Percentiles rank a stretch among this genome's conserved stretches.
phyloP scores from a whole-genome alignment of 2,888 invertebrate genomes.

The Hemistola chrysoprasaria region DNA sequence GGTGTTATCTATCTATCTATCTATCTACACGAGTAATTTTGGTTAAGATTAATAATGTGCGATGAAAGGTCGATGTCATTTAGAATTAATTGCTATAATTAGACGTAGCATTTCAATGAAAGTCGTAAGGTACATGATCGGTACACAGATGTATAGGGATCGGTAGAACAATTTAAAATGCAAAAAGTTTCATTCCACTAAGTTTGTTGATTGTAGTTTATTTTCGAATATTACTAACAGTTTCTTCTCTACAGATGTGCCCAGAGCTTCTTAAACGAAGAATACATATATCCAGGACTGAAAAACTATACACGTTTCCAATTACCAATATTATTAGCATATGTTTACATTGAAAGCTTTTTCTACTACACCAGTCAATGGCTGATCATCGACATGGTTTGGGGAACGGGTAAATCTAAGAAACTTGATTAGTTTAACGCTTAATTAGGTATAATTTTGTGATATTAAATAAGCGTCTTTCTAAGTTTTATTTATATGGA shows the following conservation, averaged over 20 bases:
- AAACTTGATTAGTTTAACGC: constrained; percentile 23
- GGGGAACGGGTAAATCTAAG: constrained; percentile 41
- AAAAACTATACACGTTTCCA: constrained; percentile 42
- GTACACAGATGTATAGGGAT: no score
- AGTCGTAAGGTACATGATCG: no score
- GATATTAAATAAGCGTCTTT: constrained; percentile 9
- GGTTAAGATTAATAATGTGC: no score
- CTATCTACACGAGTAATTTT: no score
- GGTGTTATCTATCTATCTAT: no score
- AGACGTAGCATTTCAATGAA: no score
- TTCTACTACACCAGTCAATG: constrained; percentile 63
- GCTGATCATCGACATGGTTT: constrained; percentile 55
- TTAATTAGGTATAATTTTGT: constrained; percentile 3
- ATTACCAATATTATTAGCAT: constrained; percentile 40
- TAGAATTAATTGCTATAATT: no score
- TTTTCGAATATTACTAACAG: neutral
- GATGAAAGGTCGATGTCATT: no score
- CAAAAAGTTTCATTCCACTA: no score
- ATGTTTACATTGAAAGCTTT: constrained; percentile 48
- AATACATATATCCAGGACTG: constrained; percentile 58
- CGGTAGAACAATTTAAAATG: no score
- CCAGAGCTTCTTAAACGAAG: constrained; percentile 46
- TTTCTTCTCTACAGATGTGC: constrained; percentile 44
- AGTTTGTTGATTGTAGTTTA: no score
- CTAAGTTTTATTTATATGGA: constrained; percentile 2